Conservation (phyloP, 2,113 vertebrate species). For the Xerus inauris region DNA sequence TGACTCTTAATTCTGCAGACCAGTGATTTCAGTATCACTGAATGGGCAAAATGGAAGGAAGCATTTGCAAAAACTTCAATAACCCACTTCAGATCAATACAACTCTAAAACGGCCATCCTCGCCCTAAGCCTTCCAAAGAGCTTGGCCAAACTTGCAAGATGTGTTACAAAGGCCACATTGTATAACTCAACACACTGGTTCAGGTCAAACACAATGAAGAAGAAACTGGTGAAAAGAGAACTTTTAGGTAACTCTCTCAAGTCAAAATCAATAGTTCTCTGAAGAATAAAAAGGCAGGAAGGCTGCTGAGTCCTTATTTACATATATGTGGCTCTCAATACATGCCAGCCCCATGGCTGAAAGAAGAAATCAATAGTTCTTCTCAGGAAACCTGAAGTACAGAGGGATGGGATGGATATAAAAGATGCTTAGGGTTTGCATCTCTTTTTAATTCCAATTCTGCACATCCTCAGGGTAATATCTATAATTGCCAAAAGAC, state of each 20-base stretch:
- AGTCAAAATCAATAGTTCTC: constrained; percentile 64
- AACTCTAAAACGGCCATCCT: constrained; percentile 67
- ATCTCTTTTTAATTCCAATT: constrained; percentile 60
- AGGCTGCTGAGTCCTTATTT: constrained; percentile 61
- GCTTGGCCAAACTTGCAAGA: constrained; percentile 14
- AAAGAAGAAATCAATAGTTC: constrained; percentile 78
- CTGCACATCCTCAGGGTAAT: constrained; percentile 24
- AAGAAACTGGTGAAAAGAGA: background rate
- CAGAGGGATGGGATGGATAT: background rate
- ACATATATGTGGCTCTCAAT: constrained; percentile 77
- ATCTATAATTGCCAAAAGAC: constrained; percentile 51
- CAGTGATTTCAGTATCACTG: constrained; percentile 81
- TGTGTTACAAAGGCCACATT: constrained; percentile 62
- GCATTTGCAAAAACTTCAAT: constrained; percentile 83
- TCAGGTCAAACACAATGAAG: background rate
- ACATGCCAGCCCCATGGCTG: constrained; percentile 65
- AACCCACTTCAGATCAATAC: constrained; percentile 84
- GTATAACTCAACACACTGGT: background rate
- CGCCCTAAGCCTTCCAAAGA: constrained; percentile 68
- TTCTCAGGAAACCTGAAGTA: constrained; percentile 21
- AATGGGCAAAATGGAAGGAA: constrained; percentile 82
- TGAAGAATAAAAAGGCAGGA: constrained; percentile 27
- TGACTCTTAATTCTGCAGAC: constrained; percentile 82
- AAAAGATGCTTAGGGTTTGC: constrained; percentile 45
- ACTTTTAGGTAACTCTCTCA: constrained; percentile 63